Evolutionary conservation across 2,797 vertebrate genomes (phyloP), one percentile per base, ranked within the genome.

Genomic region (Bovichtus variegatus): DNA sequence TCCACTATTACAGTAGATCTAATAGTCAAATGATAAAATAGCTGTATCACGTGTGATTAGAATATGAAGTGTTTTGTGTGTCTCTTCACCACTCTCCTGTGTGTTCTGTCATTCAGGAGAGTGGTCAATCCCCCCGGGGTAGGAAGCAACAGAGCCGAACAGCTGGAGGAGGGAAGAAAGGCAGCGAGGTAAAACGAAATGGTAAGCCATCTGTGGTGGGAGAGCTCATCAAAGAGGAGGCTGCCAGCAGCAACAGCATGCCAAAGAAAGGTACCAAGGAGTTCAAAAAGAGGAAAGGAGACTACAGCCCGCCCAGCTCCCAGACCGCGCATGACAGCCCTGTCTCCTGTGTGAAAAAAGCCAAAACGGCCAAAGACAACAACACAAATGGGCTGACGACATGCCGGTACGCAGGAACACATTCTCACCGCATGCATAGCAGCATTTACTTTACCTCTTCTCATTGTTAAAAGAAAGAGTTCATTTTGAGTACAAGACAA

Each of bases 81-180:
- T 21, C 13, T 76, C 41, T 47, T 38, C 58, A 72, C 43, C 69
- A 21, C 23, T 55, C 41, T 23, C 68, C 40, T 55, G 9, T 67
- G n/a, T 69, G 10, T 84, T 40, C 90, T 88, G 64, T 84, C 78
- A 71, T 96, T 87, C 87, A 98, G 97, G 97, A 96, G 91, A 96
- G 97, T 53, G 96, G 96, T 89, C 97, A 96, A 64, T 96, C 94
- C 73, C 91, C 95, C 76, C 95, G 95, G 92, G 94, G 92, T 63
- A 96, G 95, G 93, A 97, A 96, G 86, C 94, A 96, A 87, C 95
- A 94, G 81, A 95, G 95, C 79, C 96, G 88, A 97, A 97, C 95
- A 93, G 94, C 81, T 98, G 92, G 87, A 78, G 84, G 95, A 84
- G 95, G 94, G 67, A 98, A 96, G 92, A 98, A 96, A 91, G 66